Base-by-base conservation (phyloP, 2,888 invertebrate genomes). In the Mythimna lalbum region DNA sequence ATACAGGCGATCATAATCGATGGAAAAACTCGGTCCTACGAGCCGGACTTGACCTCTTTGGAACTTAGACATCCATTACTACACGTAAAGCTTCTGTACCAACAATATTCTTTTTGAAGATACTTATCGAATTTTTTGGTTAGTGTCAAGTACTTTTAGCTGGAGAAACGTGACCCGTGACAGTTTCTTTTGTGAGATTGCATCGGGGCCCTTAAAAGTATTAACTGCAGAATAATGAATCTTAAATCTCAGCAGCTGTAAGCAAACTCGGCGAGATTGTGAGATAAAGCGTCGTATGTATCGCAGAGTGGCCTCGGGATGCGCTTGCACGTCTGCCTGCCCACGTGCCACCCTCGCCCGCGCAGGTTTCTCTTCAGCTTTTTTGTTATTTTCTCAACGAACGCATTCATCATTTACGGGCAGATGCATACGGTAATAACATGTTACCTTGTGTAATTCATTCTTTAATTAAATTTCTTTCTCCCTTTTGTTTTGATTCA, bases 261-360 rank as follows among this genome's bases (percentile, higher is more conserved):
- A 88, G 87, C 88, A 83, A 88, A 86, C 88, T 89, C 87, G 87
- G 85, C 87, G 85, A 90, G 92, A 93, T 93, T 86, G 86, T 86
- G 78, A 91, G 93, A 94, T 95, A 93, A 93, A 92, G 89, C 87
- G 85, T 87, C 86, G 88, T 84, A 81, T 86, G 86, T 87, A 88
- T 86, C 79, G 79, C 83, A 88, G 85, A 87, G 87, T 82, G 88
- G 88, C 86, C 86, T 80, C 87, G 81, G 88, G 93, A 91, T 92
- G 93, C 92, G 92, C 91, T 78, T 83, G 92, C 93, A 91, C 95
- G 95, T 95, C 95, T 96, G 95, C 92, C 95, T 80, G 85, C 95
- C 95, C 95, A 96, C 95, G 95, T 96, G 95, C 94, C 93, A 88
- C 92, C 92, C 84, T 89, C 93, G 91, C 92, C 89, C 86, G 92